Evolutionary conservation across 2,888 invertebrate genomes (phyloP), one percentile per base, ranked within the genome.

Genomic region (Vanessa cardui): DNA sequence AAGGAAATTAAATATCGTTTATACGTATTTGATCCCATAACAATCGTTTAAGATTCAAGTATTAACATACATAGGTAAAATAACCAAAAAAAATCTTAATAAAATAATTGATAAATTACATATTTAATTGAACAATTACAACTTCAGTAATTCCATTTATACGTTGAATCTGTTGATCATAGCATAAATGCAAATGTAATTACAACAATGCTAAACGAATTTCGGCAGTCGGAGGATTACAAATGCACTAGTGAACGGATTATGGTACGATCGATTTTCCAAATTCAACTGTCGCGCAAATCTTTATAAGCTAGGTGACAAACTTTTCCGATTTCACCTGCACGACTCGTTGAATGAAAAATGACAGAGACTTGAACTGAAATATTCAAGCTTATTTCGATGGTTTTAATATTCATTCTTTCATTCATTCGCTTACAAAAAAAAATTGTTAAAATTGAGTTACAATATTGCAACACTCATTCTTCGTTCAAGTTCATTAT

Each of bases 151-250:
- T 39, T 52, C 16, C 20, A 21, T 26, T 52, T 52, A 15, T 26
- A 16, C 16, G 16, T 52, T 26, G 16, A 6, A 15, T 31, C 16
- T 26, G 31, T 31, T 4, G 16, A 54, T 54, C 16, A 26, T 16
- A 16, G 31, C 18, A 39, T 26, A 52, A 56, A 56, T 31, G 4
- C n/a, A 39, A 33, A 39, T 26, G 33, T n/a, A 39, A 50, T 64
- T 47, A 58, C 16, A 58, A 26, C 20, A 33, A 18, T 21, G 26
- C 45, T 50, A 50, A 64, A 39, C 58, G 49, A 64, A 26, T 62
- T 18, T 18, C 50, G 59, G 21, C 52, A 58, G 49, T 60, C 64
- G 61, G 66, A 63, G 68, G 63, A 68, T 66, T 71, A 68, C 20
- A 50, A 33, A 62, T 62, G 56, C 56, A 69, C 54, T 62, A 59